phyloP scores from a whole-genome alignment of 2,888 invertebrate species.

The Timema podura region DNA sequence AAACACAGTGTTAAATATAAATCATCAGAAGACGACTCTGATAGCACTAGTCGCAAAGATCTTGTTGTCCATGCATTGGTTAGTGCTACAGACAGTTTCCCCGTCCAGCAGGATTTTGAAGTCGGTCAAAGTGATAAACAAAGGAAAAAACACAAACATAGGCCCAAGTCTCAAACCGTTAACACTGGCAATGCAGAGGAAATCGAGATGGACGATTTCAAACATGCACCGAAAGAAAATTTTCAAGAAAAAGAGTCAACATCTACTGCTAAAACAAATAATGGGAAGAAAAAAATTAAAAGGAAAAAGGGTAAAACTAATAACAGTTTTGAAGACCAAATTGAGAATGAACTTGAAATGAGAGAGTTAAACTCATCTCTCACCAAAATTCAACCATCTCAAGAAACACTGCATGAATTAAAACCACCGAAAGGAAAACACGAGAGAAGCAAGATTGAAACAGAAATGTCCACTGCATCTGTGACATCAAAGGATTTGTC shows the following conservation, averaged over 20 bases:
- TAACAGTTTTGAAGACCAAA: background rate
- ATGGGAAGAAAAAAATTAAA: background rate
- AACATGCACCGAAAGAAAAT: background rate
- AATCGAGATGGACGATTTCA: background rate
- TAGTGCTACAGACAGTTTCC: background rate
- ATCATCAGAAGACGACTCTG: background rate
- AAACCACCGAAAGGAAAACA: background rate
- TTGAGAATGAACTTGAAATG: background rate
- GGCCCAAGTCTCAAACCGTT: too few species aligned
- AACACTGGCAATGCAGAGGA: background rate
- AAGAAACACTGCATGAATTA: background rate
- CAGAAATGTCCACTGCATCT: background rate
- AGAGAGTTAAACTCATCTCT: background rate
- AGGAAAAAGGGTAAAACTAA: constrained; percentile 2
- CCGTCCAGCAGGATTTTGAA: background rate
- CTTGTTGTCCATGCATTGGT: constrained; percentile 2
- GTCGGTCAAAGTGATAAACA: background rate
- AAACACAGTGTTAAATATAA: background rate
- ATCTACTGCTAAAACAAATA: background rate
- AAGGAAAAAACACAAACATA: background rate
- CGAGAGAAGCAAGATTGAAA: background rate
- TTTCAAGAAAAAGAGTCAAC: background rate
- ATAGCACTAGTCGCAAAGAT: background rate
- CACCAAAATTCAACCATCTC: background rate
- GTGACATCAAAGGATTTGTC: background rate